These are phyloP conservation scores for Acropora tenuis DNA, from an alignment of 64 coral and sea anemone species.

Conservation along the genomic window DNA sequence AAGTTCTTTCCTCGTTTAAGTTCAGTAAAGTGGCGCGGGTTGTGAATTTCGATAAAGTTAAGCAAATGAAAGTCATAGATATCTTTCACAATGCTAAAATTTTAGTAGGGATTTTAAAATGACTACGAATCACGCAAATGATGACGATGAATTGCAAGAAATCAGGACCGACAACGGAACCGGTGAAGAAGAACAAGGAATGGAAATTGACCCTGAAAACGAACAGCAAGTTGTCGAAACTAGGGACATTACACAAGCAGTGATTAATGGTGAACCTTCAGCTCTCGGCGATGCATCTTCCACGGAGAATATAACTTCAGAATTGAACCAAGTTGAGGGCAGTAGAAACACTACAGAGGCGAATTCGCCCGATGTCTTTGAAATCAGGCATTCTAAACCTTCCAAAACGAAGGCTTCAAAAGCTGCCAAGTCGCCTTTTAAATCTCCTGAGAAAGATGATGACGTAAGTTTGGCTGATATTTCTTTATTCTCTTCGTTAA, in stretches of 20 bases:
- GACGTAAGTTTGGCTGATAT: slow-evolving; percentile 46
- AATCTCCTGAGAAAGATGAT: slow-evolving; percentile 72
- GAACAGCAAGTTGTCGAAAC: not conserved
- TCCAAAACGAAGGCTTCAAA: slow-evolving; percentile 6
- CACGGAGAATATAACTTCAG: not conserved
- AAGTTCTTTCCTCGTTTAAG: not conserved
- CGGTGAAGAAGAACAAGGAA: slow-evolving; percentile 5
- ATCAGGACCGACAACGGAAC: not conserved
- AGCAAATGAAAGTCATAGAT: not conserved
- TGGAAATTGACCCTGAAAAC: slow-evolving; percentile 7
- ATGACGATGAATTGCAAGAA: not conserved
- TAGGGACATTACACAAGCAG: not conserved
- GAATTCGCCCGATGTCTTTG: slow-evolving; percentile 44
- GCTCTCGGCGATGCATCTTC: not conserved
- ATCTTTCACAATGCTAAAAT: not conserved
- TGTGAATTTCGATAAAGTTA: not conserved
- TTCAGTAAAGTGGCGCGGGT: slow-evolving; percentile 37
- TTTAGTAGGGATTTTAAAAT: not conserved
- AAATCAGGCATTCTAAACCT: slow-evolving; percentile 37
- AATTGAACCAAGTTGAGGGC: not conserved
- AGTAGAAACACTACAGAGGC: not conserved
- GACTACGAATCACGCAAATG: not conserved
- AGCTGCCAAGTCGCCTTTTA: slow-evolving; percentile 36
- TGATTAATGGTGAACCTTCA: slow-evolving; percentile 2
- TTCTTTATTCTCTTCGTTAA: no score